Evolutionary conservation across 2,888 invertebrate genomes (phyloP), one percentile per base, ranked within the genome.

Genomic region (Melanophora roralis): DNA sequence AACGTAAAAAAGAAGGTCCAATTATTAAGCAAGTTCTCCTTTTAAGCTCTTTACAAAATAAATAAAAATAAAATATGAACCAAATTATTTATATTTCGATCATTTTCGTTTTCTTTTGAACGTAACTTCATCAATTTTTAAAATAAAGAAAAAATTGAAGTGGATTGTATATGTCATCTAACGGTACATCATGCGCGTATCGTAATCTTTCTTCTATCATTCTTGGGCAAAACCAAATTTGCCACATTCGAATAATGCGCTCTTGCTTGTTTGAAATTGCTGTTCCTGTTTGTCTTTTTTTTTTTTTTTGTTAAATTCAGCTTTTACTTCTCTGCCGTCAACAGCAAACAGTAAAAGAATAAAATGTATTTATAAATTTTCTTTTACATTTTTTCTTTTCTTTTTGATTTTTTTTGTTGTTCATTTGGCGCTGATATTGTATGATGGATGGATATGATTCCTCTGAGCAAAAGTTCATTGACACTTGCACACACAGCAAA

Each of bases 391-490:
- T 47, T 55, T 32, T 38, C 47, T 65, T 73, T 62, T 53, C 53
- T 69, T 72, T 40, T 47, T 65, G 49, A 51, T 62, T n/a, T n/a
- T 72, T 64, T 45, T 72, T 60, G 32, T 60, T 65, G 62, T 80
- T 72, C 72, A 68, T 73, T 76, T 72, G 59, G 67, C 80, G 72
- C 62, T 72, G 71, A 40, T 12, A 72, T 80, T 27, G 27, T 27
- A 27, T 27, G 27, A 68, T 72, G 68, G 77, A 73, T 82, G 72
- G 62, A 64, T 72, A 72, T 72, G 53, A 47, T 72, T 62, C 45
- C 55, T 55, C 73, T 68, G 82, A 83, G 82, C 85, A 88, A 86
- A 88, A 87, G 89, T 89, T 89, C 89, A 89, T 89, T 89, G 89
- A 89, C 89, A 89, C 88, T 89, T 43, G 51, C 47, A 68, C 72